Conservation (phyloP, 2,113 vertebrate genomes). For the Lamprologus callipterus region DNA sequence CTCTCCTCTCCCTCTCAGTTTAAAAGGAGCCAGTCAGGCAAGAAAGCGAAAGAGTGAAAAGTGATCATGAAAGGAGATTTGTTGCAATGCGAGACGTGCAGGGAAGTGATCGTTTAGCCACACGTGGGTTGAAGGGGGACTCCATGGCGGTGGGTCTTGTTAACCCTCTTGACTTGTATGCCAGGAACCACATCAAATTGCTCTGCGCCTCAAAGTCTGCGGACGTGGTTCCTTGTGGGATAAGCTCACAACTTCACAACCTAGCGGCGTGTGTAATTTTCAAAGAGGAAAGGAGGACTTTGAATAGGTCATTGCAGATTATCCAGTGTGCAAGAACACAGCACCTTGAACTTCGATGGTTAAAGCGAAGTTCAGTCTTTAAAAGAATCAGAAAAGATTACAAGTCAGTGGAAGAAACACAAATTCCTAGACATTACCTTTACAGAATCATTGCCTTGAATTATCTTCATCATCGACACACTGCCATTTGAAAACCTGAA, state of each 20-base stretch:
- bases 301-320: slow-evolving; percentile 35
- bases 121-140: slow-evolving; percentile 53
- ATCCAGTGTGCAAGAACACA: slow-evolving; percentile 7
- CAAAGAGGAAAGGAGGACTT: slow-evolving; percentile 33
- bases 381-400: not conserved
- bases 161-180: slow-evolving; percentile 46
- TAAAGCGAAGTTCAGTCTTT: not conserved
- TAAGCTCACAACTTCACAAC: slow-evolving; percentile 29
- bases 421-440: not conserved
- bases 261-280: slow-evolving; percentile 31
- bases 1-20: slow-evolving; percentile 73
- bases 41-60: slow-evolving; percentile 64
- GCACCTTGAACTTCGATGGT: slow-evolving; percentile 16
- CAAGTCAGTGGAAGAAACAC: not conserved
- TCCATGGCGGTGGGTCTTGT: slow-evolving; percentile 46
- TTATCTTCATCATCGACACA: not conserved
- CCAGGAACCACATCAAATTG: slow-evolving; percentile 45
- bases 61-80: slow-evolving; percentile 66
- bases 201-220: slow-evolving; percentile 19
- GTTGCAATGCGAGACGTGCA: slow-evolving; percentile 37
- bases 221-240: slow-evolving; percentile 22
- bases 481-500: not conserved
- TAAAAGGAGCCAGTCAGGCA: slow-evolving; percentile 77
- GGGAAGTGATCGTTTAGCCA: slow-evolving; percentile 65
- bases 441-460: not conserved